A percentile compares a stretch with the other conserved stretches of the same genome.
Conservation (phyloP, 2,888 invertebrate species). For the Acronicta leporina region DNA sequence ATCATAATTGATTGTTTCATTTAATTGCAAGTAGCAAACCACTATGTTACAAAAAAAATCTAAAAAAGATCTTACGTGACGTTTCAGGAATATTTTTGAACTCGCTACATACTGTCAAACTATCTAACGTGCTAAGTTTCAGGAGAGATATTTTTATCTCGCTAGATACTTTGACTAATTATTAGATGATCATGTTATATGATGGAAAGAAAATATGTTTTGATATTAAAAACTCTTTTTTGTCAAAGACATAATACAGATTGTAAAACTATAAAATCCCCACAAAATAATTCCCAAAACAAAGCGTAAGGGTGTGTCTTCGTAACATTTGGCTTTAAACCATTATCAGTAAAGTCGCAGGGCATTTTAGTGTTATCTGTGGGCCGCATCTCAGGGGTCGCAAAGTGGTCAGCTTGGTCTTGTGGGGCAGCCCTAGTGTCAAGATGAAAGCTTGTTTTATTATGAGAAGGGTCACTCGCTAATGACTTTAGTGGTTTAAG, state of each 20-base stretch:
- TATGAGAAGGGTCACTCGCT: constrained; percentile 81
- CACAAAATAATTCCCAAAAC: constrained; percentile 57
- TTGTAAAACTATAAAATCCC: constrained; percentile 6
- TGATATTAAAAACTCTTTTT: too few species aligned
- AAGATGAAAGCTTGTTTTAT: constrained; percentile 80
- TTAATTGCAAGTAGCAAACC: too few species aligned
- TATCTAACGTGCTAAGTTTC: too few species aligned
- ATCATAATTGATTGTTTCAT: too few species aligned
- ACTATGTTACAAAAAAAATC: too few species aligned
- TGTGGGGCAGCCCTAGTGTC: constrained; percentile 75
- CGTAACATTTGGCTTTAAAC: constrained; percentile 77
- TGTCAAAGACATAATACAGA: neutral
- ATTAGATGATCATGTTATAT: too few species aligned
- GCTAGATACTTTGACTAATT: too few species aligned
- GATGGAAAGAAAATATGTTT: too few species aligned
- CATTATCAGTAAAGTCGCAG: constrained; percentile 82
- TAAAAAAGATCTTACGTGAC: too few species aligned
- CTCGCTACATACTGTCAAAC: too few species aligned
- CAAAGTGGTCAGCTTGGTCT: constrained; percentile 60
- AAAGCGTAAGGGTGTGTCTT: constrained; percentile 57
- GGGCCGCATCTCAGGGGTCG: constrained; percentile 80
- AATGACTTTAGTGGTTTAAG: constrained; percentile 77
- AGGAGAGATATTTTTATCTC: too few species aligned
- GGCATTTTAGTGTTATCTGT: constrained; percentile 79
- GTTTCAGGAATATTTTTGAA: too few species aligned